These are phyloP conservation scores for Hypanus sabinus DNA, from an alignment of 2,113 vertebrate species.

Conservation along the genomic window DNA sequence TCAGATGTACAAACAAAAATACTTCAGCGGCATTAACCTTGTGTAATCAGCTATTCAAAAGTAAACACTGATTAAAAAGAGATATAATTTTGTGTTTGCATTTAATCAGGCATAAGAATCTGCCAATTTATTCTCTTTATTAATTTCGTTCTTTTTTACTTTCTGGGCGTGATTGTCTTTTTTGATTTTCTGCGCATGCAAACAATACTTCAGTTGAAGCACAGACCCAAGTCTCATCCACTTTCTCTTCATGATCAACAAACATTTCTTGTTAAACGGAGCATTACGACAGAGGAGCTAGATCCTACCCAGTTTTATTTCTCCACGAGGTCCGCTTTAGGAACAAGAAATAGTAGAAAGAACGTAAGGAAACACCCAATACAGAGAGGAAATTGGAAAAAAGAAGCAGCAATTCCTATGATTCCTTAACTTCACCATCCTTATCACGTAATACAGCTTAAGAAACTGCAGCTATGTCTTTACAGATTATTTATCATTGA, in stretches of 20 bases:
- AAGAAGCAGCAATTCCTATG: conserved; percentile 46
- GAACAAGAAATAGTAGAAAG: conserved; percentile 60
- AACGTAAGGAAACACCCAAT: conserved; percentile 49
- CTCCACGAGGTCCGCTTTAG: conserved; percentile 88
- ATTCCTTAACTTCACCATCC: background rate
- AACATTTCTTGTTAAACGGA: background rate
- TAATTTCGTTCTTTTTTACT: background rate
- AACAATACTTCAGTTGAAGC: background rate
- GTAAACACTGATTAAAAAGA: background rate
- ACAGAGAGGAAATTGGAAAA: conserved; percentile 65
- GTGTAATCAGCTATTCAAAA: background rate
- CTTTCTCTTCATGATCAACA: background rate
- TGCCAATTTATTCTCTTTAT: background rate
- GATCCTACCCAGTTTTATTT: conserved; percentile 90
- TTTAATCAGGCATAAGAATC: background rate
- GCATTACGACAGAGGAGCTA: conserved; percentile 47
- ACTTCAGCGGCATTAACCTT: background rate
- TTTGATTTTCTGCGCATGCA: background rate
- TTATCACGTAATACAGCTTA: background rate
- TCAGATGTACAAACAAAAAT: background rate
- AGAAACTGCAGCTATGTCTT: background rate
- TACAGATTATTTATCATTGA: background rate
- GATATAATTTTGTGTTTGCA: background rate
- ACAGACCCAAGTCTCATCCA: background rate
- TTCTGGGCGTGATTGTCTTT: background rate